phyloP scores from a whole-genome alignment of 2,797 vertebrate species.

The Xyrichtys novacula region DNA sequence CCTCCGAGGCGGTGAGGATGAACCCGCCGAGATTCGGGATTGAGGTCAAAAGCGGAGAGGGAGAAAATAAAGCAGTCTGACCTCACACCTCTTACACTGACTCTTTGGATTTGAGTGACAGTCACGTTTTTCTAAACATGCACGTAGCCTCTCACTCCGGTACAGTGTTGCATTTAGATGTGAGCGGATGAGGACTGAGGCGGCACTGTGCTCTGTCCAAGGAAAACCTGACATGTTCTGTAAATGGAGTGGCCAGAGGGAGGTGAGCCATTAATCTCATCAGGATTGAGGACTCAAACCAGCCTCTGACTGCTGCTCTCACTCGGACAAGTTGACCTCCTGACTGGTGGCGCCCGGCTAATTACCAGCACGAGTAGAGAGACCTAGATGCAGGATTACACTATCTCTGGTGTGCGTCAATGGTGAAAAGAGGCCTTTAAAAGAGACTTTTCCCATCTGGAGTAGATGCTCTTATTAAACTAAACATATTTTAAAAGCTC shows the following conservation, averaged over 20 bases:
- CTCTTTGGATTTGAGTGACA: constrained; percentile 53
- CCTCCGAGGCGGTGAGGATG: constrained; percentile 10
- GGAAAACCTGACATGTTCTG: constrained; percentile 67
- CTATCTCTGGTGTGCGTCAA: constrained; percentile 5
- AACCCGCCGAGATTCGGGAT: constrained; percentile 44
- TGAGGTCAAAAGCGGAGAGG: constrained; percentile 63
- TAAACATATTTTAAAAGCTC: background rate
- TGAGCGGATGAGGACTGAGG: constrained; percentile 72
- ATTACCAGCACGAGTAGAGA: constrained; percentile 52
- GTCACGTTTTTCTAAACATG: constrained; percentile 37
- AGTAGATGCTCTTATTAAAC: background rate
- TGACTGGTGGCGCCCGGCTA: constrained; percentile 55
- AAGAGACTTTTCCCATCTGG: constrained; percentile 1
- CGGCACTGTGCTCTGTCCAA: constrained; percentile 73
- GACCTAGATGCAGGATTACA: constrained; percentile 47
- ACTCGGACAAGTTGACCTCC: constrained; percentile 42
- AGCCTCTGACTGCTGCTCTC: constrained; percentile 58
- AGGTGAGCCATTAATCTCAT: constrained; percentile 80
- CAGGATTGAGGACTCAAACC: constrained; percentile 66
- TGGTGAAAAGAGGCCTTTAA: constrained; percentile 10
- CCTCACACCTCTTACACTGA: constrained; percentile 37
- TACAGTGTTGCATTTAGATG: constrained; percentile 66
- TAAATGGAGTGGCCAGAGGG: constrained; percentile 69
- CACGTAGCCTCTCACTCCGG: constrained; percentile 59
- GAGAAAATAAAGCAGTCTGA: constrained; percentile 24